Conservation (phyloP, 2,797 vertebrate species). For the Thalassophryne amazonica region DNA sequence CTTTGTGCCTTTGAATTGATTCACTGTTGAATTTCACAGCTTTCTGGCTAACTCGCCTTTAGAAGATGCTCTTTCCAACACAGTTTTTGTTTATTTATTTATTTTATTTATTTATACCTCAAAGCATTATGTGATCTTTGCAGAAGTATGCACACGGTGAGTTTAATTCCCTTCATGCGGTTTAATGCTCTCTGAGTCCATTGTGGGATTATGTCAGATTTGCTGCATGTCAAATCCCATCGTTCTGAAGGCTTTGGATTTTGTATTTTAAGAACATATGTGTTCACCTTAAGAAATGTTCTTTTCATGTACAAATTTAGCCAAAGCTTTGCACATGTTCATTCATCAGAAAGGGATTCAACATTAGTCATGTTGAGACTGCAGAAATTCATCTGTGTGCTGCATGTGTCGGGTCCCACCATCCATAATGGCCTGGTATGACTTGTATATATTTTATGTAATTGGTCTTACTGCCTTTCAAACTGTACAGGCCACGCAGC, state of each 20-base stretch:
- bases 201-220: conserved; percentile 53
- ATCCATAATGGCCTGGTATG: conserved; percentile 15
- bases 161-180: conserved; percentile 43
- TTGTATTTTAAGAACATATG: conserved; percentile 21
- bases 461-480: conserved; percentile 4
- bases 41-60: neutral
- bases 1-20: neutral
- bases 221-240: conserved; percentile 37
- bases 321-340: neutral
- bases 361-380: conserved; percentile 5
- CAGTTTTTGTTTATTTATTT: too few species aligned
- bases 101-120: conserved; percentile 18
- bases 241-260: conserved; percentile 40
- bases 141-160: conserved; percentile 19
- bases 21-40: neutral
- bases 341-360: conserved; percentile 23
- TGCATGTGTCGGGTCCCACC: conserved; percentile 6
- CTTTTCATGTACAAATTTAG: conserved; percentile 8
- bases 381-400: conserved; percentile 8
- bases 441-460: neutral
- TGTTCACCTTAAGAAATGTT: conserved; percentile 21
- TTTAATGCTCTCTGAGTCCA: conserved; percentile 28
- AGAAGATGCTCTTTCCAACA: too few species aligned
- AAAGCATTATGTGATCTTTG: conserved; percentile 20
- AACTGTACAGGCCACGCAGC: neutral